Evolutionary conservation across 2,797 vertebrate genomes (phyloP).

Genomic region (Psittacula derbiana): DNA sequence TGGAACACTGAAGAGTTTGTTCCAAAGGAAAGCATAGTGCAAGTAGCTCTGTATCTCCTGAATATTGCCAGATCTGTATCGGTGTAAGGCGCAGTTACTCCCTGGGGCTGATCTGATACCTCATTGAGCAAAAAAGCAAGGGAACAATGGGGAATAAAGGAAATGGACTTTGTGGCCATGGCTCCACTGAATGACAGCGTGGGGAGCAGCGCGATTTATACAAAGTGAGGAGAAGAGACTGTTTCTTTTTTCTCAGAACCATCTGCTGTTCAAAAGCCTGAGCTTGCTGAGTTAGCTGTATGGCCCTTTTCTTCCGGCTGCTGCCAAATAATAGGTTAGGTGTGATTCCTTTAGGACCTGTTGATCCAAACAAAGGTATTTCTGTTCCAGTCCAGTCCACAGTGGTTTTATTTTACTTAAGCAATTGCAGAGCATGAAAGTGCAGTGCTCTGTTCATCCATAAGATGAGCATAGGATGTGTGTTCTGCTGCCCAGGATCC

Average conservation of each 20-base stretch:
- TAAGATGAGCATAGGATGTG: background rate
- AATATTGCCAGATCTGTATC: background rate
- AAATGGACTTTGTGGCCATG: background rate
- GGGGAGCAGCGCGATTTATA: background rate
- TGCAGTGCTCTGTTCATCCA: background rate
- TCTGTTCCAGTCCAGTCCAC: background rate
- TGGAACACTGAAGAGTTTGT: background rate
- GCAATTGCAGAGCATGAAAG: background rate
- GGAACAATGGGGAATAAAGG: background rate
- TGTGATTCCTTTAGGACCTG: slow-evolving; percentile 49
- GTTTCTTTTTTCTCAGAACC: background rate
- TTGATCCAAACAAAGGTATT: slow-evolving; percentile 8
- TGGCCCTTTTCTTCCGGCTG: background rate
- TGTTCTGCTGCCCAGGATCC: background rate
- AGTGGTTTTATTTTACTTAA: background rate
- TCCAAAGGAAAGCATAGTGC: background rate
- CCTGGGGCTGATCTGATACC: background rate
- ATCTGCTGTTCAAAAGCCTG: background rate
- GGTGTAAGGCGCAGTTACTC: background rate
- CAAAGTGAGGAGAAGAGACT: background rate
- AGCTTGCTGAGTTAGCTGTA: background rate
- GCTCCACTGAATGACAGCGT: background rate
- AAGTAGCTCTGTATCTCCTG: background rate
- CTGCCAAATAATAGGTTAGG: background rate
- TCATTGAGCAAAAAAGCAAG: background rate